Evolutionary conservation across 1,140 invertebrate species (phyloP), one percentile per base, ranked within the genome.

Genomic region (Nasonia vitripennis): DNA sequence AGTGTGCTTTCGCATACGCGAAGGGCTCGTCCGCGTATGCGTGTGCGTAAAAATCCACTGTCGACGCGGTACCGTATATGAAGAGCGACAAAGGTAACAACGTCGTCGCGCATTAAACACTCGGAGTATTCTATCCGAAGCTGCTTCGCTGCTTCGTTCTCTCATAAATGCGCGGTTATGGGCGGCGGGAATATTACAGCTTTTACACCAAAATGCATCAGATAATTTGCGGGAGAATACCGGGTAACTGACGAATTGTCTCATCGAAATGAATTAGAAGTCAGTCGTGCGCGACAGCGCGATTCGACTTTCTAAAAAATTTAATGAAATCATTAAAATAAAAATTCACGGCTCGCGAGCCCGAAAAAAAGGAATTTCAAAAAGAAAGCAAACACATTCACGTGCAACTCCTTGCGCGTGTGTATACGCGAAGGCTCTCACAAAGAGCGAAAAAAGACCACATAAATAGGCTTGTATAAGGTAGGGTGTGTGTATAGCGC

Each of bases 91-190:
- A 81, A 73, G n/a, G n/a, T 41, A 20, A 31, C 41, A 34, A 7
- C 41, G 41, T 45, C 55, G 41, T 80, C n/a, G 31, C n/a, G 31
- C 78, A 70, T 80, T 80, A 80, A 80, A n/a, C 31, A 70, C n/a
- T 80, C 62, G 62, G 55, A 37, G 34, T 9, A 51, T 20, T 78
- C 62, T 84, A 3, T 78, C 0, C 41, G 4, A 7, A 37, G 34
- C 27, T 5, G 5, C 34, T 37, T 6, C 77, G 37, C 70, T 51
- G 17, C 62, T 17, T 81, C 23, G 75, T 70, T 86, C 78, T 81
- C 17, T 78, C 9, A 45, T 45, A 45, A 45, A 45, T 45, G 41
- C 41, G 7, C 41, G 41, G 41, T 45, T 45, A 45, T 45, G 41
- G 9, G 41, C 41, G 41, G 6, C 7, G 10, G 41, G 41, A 45